Evolutionary conservation across 2,888 invertebrate genomes (phyloP).

Genomic region (Eulithis testata): DNA sequence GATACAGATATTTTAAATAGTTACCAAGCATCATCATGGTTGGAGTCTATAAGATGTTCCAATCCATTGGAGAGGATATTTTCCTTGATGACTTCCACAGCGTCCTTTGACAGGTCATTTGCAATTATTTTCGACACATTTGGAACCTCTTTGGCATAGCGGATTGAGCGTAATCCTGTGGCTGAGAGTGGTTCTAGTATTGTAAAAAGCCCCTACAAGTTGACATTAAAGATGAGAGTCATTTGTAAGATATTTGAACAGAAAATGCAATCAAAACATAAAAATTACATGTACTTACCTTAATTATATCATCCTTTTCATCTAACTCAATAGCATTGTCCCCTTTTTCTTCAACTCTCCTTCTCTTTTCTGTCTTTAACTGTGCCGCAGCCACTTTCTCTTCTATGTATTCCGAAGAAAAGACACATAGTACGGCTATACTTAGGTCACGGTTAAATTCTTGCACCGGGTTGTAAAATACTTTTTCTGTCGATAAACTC

Average conservation of each 20-base stretch:
- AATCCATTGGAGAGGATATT: conserved; percentile 93
- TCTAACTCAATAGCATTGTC: conserved; percentile 26
- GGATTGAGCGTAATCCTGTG: conserved; percentile 96
- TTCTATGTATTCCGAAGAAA: conserved; percentile 79
- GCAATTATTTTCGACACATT: conserved; percentile 93
- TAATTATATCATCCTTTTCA: conserved; percentile 33
- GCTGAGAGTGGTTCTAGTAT: conserved; percentile 98
- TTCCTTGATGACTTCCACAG: conserved; percentile 93
- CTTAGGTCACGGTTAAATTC: conserved; percentile 99
- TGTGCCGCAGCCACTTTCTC: conserved; percentile 55
- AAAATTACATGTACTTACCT: conserved; percentile 38
- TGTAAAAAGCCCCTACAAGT: conserved; percentile 81
- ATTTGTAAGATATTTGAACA: background rate
- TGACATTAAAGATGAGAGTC: background rate
- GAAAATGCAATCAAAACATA: background rate
- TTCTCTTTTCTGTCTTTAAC: conserved; percentile 49
- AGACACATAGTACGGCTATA: conserved; percentile 89
- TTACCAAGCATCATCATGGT: conserved; percentile 95
- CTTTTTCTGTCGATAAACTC: conserved; percentile 87
- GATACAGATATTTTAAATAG: background rate
- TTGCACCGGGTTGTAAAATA: conserved; percentile 99
- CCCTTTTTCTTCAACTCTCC: conserved; percentile 4
- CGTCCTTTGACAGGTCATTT: conserved; percentile 94
- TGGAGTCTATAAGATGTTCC: conserved; percentile 88
- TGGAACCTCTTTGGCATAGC: conserved; percentile 97